phyloP scores from a whole-genome alignment of 2,113 vertebrate species.

The Forbesichthys papilliferus region DNA sequence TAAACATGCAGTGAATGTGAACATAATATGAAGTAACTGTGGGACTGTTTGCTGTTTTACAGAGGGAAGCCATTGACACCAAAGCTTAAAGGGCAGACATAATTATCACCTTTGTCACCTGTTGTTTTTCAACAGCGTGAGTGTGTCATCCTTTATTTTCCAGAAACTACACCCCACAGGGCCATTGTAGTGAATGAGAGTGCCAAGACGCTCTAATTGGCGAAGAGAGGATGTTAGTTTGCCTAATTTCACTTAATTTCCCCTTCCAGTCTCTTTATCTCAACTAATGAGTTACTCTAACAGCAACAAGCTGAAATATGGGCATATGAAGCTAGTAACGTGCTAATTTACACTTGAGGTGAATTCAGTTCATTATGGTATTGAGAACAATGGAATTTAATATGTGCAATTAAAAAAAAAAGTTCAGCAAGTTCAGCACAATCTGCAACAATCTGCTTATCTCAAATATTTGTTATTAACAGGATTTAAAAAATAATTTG shows the following conservation, averaged over 20 bases:
- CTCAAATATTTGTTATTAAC: too few species aligned
- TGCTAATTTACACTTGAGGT: constrained; percentile 40
- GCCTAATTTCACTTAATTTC: constrained; percentile 40
- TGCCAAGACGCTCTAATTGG: constrained; percentile 31
- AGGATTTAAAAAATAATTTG: too few species aligned
- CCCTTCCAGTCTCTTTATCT: constrained; percentile 33
- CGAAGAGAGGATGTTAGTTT: constrained; percentile 25
- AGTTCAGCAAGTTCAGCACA: too few species aligned
- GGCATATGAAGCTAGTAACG: constrained; percentile 46
- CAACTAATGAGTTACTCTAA: constrained; percentile 14
- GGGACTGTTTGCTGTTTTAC: not conserved
- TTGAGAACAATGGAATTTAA: too few species aligned
- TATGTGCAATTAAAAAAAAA: too few species aligned
- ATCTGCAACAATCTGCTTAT: too few species aligned
- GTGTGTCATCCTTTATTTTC: constrained; percentile 21
- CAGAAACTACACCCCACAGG: constrained; percentile 1
- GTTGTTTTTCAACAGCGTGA: constrained; percentile 15
- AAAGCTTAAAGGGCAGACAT: constrained; percentile 3
- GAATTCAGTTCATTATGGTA: too few species aligned
- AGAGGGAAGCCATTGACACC: constrained; percentile 10
- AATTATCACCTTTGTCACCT: constrained; percentile 18
- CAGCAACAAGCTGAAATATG: constrained; percentile 45
- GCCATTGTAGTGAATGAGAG: constrained; percentile 22
- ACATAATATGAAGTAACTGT: constrained; percentile 23
- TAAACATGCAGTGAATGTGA: constrained; percentile 8